phyloP scores from a whole-genome alignment of 2,113 vertebrate species.

The Megaceryle maxima region DNA sequence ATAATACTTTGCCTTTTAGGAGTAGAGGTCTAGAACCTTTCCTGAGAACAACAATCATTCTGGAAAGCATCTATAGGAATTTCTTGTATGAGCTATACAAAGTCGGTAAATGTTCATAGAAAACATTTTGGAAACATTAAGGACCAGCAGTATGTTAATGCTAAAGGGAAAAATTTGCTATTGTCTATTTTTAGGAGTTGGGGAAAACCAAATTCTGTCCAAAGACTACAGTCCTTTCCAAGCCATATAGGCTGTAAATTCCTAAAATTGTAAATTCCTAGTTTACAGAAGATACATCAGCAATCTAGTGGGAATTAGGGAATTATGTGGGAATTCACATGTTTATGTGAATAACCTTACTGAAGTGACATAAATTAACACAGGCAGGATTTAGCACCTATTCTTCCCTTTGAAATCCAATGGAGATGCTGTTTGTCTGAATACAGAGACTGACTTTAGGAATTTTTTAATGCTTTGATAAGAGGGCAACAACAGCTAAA shows the following conservation, averaged over 20 bases:
- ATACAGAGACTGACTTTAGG: background rate
- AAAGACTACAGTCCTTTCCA: background rate
- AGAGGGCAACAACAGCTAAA: background rate
- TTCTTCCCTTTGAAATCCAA: background rate
- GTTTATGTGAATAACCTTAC: background rate
- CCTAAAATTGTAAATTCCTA: background rate
- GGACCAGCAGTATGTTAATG: background rate
- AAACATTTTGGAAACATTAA: background rate
- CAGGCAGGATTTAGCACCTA: background rate
- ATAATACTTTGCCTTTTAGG: background rate
- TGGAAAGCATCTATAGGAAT: background rate
- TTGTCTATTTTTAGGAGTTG: background rate
- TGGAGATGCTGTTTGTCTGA: background rate
- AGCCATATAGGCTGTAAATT: background rate
- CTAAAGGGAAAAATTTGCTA: background rate
- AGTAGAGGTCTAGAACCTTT: background rate
- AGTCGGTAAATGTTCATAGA: background rate
- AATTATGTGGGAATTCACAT: no score
- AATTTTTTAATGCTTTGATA: background rate
- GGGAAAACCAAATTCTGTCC: background rate
- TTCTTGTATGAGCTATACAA: background rate
- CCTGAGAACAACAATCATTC: background rate
- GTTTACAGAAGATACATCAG: background rate
- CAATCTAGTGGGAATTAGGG: background rate
- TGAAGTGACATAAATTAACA: background rate